Evolutionary conservation across 2,888 invertebrate species (phyloP), one percentile per base, ranked within the genome.

Genomic region (Sinohyriopsis cumingii): DNA sequence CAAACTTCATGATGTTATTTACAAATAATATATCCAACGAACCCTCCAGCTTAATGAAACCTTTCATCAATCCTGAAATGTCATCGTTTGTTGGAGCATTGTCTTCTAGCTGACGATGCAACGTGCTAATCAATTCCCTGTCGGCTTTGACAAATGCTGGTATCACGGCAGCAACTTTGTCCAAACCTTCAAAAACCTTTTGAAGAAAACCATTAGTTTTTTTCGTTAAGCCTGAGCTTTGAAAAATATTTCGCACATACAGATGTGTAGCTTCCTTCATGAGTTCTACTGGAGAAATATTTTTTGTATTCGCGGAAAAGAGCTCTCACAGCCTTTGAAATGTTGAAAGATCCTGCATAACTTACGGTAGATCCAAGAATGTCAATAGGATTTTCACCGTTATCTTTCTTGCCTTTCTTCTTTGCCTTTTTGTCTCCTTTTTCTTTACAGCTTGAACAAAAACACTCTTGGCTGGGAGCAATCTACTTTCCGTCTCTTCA

Each of bases 171-270:
- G 74, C 81, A 61, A 78, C 77, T 45, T 74, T 73, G 55, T 82
- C 82, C 19, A 84, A 82, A 55, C 77, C 81, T 67, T 73, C 79
- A 56, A 77, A 69, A 72, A 77, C 79, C 65, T 79, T 77, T 61
- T 75, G 76, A 57, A 85, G 81, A 70, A 81, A 86, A 59, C 81
- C 82, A 5, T 72, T 72, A 33, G 83, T 73, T 64, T 76, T 79
- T 19, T 53, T 65, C 15, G 54, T 60, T 5, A 79, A 69, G 20
- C 74, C 68, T 60, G 65, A 68, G 45, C 72, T 66, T 20, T 68
- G 62, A 19, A 75, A 33, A 19, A 81, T 73, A 12, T 70, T 73
- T 18, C 73, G 59, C 5, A 81, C n/a, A 33, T 64, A 81, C 18
- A 77, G 18, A 15, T 70, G 61, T 0, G 76, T 73, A 9, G 78